Percentiles rank a stretch among this genome's conserved stretches.
Conservation (phyloP, 1,140 invertebrate genomes). For the Tigriopus japonicus region DNA sequence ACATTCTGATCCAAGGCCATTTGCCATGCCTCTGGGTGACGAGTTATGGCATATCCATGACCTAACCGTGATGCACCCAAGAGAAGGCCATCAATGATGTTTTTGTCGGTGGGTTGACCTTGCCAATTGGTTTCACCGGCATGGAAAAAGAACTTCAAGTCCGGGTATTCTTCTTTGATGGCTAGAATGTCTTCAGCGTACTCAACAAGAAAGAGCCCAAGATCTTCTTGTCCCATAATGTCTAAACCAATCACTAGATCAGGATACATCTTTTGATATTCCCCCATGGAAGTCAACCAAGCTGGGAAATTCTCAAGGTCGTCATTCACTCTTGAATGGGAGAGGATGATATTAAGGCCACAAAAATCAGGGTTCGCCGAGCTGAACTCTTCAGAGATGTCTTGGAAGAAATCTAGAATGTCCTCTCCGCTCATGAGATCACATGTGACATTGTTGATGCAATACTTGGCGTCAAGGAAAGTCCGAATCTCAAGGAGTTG, state of each 20-base stretch:
- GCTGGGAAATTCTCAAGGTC: conserved; percentile 4
- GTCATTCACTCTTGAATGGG: conserved; percentile 28
- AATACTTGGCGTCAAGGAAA: conserved; percentile 25
- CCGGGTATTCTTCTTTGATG: conserved; percentile 23
- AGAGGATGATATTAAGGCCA: conserved; percentile 49
- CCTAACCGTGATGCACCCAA: conserved; percentile 51
- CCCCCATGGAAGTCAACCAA: conserved; percentile 18
- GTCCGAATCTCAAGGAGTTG: conserved; percentile 52
- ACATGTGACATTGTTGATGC: conserved; percentile 23
- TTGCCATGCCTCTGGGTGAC: conserved; percentile 48
- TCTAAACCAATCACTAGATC: conserved; percentile 49
- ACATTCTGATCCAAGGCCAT: conserved; percentile 40
- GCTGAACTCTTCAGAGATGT: conserved; percentile 35
- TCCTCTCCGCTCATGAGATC: conserved; percentile 34
- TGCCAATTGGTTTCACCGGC: conserved; percentile 56
- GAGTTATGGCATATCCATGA: conserved; percentile 46
- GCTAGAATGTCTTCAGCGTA: conserved; percentile 37
- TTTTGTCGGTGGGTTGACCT: conserved; percentile 36
- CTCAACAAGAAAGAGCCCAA: conserved; percentile 35
- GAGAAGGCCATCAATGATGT: conserved; percentile 54
- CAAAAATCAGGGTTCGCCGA: conserved; percentile 42
- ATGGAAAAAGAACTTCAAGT: conserved; percentile 52
- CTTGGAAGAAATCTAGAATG: conserved; percentile 36
- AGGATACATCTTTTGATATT: conserved; percentile 26
- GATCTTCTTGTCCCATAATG: conserved; percentile 52